Base-by-base conservation (phyloP, 2,113 vertebrate genomes). In the Callaeas wilsoni region DNA sequence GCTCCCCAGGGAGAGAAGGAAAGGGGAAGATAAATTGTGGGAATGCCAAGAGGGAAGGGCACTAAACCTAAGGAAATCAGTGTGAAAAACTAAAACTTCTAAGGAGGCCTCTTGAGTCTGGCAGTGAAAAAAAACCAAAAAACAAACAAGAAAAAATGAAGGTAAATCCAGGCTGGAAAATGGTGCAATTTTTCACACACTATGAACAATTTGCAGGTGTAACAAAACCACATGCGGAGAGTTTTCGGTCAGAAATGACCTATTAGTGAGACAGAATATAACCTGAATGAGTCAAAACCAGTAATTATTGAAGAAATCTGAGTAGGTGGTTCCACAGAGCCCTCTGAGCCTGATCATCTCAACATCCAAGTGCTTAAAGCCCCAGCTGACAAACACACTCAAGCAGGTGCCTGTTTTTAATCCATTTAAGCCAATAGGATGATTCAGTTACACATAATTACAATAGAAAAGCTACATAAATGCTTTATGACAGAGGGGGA, bases 191-290 rank as follows among this genome's bases (percentile, higher is more conserved):
- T 75, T 83, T 55, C 62, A 15, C 9, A 21, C 17, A 4, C 22
- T 19, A 0, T 37, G 39, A 70, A 13, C 29, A 55, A 88, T 9
- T 0, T 1, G 6, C 41, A 50, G 70, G 55, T 33, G 56, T 6
- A 67, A 47, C 14, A 59, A 67, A 75, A 10, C 22, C 67, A 49
- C 0, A 1, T 33, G 32, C 0, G 0, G n/a, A 0, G 1, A 83
- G 29, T 76, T 87, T 71, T 59, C 53, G 7, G 10, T 55, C 16
- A 68, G 35, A 89, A 94, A 71, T 17, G 22, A n/a, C 13, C 1
- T 8, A 44, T 29, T 35, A 23, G 18, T 49, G 80, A 68, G 52
- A 44, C 16, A 35, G 52, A 75, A 59, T 0, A 1, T 4, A n/a
- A 63, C 60, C 81, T 50, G 67, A 41, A 33, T 1, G 5, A 76